Evolutionary conservation across 1,140 invertebrate species (phyloP), one percentile per base, ranked within the genome.

Genomic region (Paracyclopina nana): DNA sequence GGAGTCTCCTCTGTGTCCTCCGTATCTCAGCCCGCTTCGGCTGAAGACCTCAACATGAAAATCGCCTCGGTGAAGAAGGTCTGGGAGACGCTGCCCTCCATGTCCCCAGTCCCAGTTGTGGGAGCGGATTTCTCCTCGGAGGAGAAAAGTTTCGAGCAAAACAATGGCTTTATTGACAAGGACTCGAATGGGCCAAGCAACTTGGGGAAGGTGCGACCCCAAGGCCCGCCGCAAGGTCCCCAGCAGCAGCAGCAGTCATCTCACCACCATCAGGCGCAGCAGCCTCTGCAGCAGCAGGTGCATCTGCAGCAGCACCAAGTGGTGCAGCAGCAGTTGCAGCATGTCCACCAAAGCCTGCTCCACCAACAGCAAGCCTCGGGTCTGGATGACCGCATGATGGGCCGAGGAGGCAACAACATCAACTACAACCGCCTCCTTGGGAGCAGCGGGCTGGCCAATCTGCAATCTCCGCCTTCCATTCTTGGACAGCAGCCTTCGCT

Each of bases 21-120:
- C 5, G 14, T 20, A 4, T 3, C 20, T 38, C 34, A 38, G 14
- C 34, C 14, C 20, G n/a, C 34, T 5, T 38, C 79, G 0, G 76
- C 79, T 12, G 83, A 83, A 26, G 87, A 91, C 62, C 72, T 94
- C 9, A 87, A 88, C 68, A 72, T 86, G 63, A 92, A 94, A 67
- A 90, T 92, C 57, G 82, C 82, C 6, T 86, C 83, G 46, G 86
- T 90, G 4, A 91, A 91, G 65, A 90, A 65, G 59, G 69, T 72
- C 9, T 85, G 82, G 82, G 82, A 84, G 57, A 76, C 69, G 50
- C 71, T 72, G 31, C 70, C 74, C 11, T 29, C 28, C 27, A 16
- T 29, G 28, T 26, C 45, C 20, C 42, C 42, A 18, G 42, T 20
- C n/a, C 3, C 42, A n/a, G 42, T n/a, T 24, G n/a, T 18, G 24